Base-by-base conservation (phyloP, 2,113 vertebrate species). In the Neogale vison region DNA sequence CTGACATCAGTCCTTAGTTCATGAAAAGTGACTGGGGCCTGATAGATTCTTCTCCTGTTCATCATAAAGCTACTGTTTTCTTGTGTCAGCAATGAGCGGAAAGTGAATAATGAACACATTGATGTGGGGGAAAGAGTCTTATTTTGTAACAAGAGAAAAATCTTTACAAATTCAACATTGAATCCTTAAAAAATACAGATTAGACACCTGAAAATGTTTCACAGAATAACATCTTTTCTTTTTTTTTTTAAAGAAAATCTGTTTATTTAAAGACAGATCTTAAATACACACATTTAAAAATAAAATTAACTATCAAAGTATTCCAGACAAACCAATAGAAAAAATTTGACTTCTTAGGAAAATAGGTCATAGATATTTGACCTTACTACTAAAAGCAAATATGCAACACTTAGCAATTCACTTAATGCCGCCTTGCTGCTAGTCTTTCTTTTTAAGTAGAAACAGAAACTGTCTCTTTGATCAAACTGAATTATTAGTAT, bases 1-100 rank as follows among this genome's bases (percentile, higher is more conserved):
- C 96, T 98, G 98, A 98, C 98, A 98, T 98, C 95, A 97, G 96
- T 96, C 97, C 97, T 98, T 81, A 98, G 97, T 98, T 98, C 97
- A 97, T 98, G 98, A 98, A 97, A 98, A 98, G 98, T 98, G 97
- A 98, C 97, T 97, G 93, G 95, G 97, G 97, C 96, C 95, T 98
- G 98, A 98, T 95, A 97, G 97, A 98, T 98, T 93, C 69, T 96
- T 97, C 96, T 97, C 31, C 97, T 95, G 2, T 97, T 98, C 94
- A 98, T 97, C 93, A 97, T 95, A 97, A 97, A 98, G 88, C 91
- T 98, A 92, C 97, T 97, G 97, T 97, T 98, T 97, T 96, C 95
- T 97, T 97, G 96, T 97, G 96, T 98, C 61, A 87, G 84, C 39
- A 98, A 95, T n/a, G 97, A 98, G 93, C 98, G 80, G 96, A 96